phyloP scores from a whole-genome alignment of 2,113 vertebrate genomes.

The Colossoma macropomum region DNA sequence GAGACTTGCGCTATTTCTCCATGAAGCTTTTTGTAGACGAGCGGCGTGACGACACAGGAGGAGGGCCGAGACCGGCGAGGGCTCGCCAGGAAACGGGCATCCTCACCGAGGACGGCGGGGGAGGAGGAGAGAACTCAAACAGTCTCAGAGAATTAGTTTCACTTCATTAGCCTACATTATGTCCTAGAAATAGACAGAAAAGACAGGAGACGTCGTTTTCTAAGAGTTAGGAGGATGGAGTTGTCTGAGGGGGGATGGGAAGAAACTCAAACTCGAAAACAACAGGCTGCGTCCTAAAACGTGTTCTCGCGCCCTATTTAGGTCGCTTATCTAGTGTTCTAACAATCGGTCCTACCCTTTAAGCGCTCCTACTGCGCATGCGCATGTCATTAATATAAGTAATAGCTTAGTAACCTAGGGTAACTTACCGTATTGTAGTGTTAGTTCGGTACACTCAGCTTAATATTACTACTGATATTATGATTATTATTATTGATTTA shows the following conservation, averaged over 20 bases:
- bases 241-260: neutral
- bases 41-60: slow-evolving; percentile 59
- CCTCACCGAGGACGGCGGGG: neutral
- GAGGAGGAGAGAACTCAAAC: neutral
- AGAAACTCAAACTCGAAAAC: neutral
- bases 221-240: no score
- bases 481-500: no score
- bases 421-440: no score
- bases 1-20: slow-evolving; percentile 37
- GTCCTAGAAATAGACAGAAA: neutral
- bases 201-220: neutral
- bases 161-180: no score
- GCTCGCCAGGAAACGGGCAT: slow-evolving; percentile 12
- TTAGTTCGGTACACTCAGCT: no score
- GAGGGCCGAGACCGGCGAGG: slow-evolving; percentile 37
- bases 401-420: no score
- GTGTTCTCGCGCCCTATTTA: neutral
- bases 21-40: slow-evolving; percentile 52
- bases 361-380: no score
- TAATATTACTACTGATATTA: no score
- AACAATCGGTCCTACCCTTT: no score
- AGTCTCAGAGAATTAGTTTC: no score
- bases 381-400: no score
- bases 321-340: no score
- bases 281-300: neutral